Evolutionary conservation across 2,113 vertebrate genomes (phyloP), one percentile per base, ranked within the genome.

Genomic region (Dinomys branickii): DNA sequence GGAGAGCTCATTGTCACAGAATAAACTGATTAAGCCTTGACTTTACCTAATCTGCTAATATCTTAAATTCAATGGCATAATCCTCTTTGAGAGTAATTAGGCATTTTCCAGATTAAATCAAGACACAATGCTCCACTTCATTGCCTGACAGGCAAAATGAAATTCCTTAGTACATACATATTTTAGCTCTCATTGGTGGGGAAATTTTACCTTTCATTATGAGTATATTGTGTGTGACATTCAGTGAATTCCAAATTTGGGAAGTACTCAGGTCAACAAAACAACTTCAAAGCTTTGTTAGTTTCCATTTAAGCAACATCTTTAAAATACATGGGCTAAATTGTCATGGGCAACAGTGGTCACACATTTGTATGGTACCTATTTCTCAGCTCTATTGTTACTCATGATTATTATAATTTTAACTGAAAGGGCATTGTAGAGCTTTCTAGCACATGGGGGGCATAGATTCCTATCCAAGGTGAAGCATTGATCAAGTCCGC

Each of bases 401-500:
- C 91, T 97, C 96, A 91, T 96, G 88, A 97, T 98, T 97, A 98
- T 95, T 95, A 96, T 96, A 97, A 98, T 98, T 98, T 98, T 95
- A 97, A 80, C 88, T 88, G 65, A 98, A 98, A 95, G 94, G 96
- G 94, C 96, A 89, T 86, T 93, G 96, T 77, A 97, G 97, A 97
- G 92, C 92, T 96, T 94, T 94, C 94, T 63, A 85, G 54, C 56
- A n/a, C 94, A 97, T 77, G 92, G 90, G 82, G 85, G 88, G 90
- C 98, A 98, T 95, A 98, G 98, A 99, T 98, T 97, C 96, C 98
- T 98, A 98, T 98, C 98, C 97, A 98, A 96, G 95, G 95, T 97
- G 96, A 98, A 19, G 30, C 98, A 99, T 99, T 92, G 98, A 99
- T 99, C 94, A 91, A 97, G 97, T 95, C 95, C 98, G 97, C 97